Base-by-base conservation (phyloP, 2,797 vertebrate species). In the Epinephelus coioides region DNA sequence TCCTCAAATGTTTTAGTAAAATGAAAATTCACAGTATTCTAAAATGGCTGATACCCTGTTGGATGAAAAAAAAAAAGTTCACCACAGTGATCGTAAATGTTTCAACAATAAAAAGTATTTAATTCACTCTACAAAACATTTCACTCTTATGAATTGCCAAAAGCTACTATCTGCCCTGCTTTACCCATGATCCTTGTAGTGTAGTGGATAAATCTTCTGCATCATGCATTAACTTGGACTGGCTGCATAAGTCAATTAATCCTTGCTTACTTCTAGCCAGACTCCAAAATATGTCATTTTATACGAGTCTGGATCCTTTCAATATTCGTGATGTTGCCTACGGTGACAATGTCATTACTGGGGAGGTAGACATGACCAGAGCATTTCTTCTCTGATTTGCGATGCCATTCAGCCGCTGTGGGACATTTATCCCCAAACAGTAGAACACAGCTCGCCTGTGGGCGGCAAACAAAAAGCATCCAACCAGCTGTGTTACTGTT, bases 321-420 rank as follows among this genome's bases (percentile, higher is more conserved):
- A 4, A 46, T 66, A 47, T 57, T 3, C 38, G 25, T 59, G 40
- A 30, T 71, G 40, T 64, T 55, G 56, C 40, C 55, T 55, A 23
- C 18, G 40, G 55, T 50, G 55, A 46, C 19, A 54, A 47, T n/a
- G 30, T 40, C n/a, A 55, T 40, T 23, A 18, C 44, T 9, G 43
- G 14, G 6, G 69, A 30, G 11, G 15, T 43, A 43, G 56, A 53
- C 12, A n/a, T 40, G 38, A 49, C 30, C n/a, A 9, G 18, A 50
- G 44, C 12, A 51, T 63, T 43, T 69, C 14, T 40, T 40, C 6
- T 69, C 15, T 14, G 3, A 64, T 69, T 68, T 23, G 19, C 40
- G 13, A 50, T n/a, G 17, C 11, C 11, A 12, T 3, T 56, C 34
- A 34, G 23, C 21, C 14, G 43, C 43, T 27, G 44, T 46, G 23